Conservation (phyloP, 2,113 vertebrate genomes). For the Apteryx mantelli region DNA sequence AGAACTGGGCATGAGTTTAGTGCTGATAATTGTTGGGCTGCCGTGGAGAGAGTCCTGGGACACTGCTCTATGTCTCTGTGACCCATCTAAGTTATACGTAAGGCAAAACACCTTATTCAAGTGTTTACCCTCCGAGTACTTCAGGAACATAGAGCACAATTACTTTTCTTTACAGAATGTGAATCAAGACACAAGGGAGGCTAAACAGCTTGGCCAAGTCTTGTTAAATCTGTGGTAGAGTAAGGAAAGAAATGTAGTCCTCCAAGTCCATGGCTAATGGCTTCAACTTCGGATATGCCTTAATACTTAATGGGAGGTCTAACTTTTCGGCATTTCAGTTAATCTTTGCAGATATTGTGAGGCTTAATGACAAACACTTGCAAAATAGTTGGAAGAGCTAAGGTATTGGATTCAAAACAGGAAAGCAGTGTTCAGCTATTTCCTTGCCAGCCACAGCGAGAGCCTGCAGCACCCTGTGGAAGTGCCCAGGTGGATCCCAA, state of each 20-base stretch:
- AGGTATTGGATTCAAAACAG: neutral
- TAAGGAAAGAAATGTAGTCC: neutral
- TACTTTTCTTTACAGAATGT: neutral
- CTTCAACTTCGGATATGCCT: neutral
- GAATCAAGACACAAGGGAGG: neutral
- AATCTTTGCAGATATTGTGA: neutral
- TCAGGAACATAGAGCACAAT: neutral
- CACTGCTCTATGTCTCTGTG: neutral
- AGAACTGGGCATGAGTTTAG: neutral
- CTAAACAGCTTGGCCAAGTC: neutral
- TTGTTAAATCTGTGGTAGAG: neutral
- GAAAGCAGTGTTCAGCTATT: neutral
- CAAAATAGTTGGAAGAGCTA: neutral
- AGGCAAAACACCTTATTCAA: neutral
- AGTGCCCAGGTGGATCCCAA: neutral
- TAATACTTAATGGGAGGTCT: neutral
- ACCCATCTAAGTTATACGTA: neutral
- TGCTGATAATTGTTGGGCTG: neutral
- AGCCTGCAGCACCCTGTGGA: neutral
- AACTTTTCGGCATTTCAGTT: neutral
- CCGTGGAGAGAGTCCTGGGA: neutral
- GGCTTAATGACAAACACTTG: neutral
- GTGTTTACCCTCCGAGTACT: neutral
- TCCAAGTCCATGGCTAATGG: neutral
- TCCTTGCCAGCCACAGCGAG: too few relatives aligned